Evolutionary conservation across 2,888 invertebrate genomes (phyloP), one percentile per base, ranked within the genome.

Genomic region (Agonopterix subpropinquella): DNA sequence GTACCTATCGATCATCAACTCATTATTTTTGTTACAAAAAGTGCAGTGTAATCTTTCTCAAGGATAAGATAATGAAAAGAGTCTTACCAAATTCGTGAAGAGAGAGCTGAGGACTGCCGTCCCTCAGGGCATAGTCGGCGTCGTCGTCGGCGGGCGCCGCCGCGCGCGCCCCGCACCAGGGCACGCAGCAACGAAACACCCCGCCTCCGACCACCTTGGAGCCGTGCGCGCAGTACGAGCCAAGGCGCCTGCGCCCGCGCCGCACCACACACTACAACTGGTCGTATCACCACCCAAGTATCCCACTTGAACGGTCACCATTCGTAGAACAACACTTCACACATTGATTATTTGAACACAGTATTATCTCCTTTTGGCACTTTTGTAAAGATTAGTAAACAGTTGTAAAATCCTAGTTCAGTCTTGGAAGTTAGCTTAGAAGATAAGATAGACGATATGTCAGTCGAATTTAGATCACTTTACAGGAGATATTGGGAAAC

Each of bases 181-280:
- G 93, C 92, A 93, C 91, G 91, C 93, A 93, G 90, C 93, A 93
- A 91, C 93, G 93, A 92, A 93, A 93, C 90, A 93, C 92, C 91
- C 91, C 92, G 80, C 91, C 91, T 90, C 93, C 92, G 80, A 91
- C 91, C 92, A 92, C 91, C 89, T 90, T 92, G 92, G 82, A 80
- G 89, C 83, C 85, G 79, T 83, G 71, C 67, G 69, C 71, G 62
- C 67, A 71, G 70, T 58, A 59, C 68, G 60, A 70, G 78, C 89
- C 86, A 87, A 87, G 77, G 78, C 85, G 75, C 84, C 73, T 77
- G 78, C 86, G 75, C 84, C 73, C 72, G 77, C 73, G 77, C 73
- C 77, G 75, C 80, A 71, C 75, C 70, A 73, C 77, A 77, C 79
- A 72, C 57, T 43, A 46, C 49, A 11, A 51, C 46, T 44, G 13